Conservation (phyloP, 2,888 invertebrate genomes). For the Zaprionus obscuricornis region DNA sequence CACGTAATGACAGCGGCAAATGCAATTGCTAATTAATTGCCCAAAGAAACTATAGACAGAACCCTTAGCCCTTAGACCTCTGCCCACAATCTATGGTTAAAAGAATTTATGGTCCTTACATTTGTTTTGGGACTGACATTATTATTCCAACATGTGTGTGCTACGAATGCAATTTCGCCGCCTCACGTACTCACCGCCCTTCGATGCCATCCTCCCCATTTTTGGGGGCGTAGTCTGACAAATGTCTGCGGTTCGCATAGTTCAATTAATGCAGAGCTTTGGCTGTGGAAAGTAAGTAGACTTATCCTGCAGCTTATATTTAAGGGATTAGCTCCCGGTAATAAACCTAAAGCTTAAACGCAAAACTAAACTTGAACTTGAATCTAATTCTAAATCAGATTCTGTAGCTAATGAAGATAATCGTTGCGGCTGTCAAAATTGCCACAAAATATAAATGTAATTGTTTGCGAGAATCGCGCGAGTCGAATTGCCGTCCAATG, state of each 20-base stretch:
- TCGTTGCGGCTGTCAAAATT: constrained; percentile 73
- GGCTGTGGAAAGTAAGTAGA: constrained; percentile 18
- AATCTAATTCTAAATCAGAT: constrained; percentile 40
- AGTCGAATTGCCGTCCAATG: no score
- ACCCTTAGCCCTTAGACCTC: constrained; percentile 18
- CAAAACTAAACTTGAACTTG: constrained; percentile 61
- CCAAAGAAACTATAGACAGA: no score
- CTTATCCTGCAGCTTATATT: background rate
- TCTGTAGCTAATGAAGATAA: constrained; percentile 64
- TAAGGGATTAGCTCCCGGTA: constrained; percentile 5
- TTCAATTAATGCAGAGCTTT: constrained; percentile 21
- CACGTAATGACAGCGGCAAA: constrained; percentile 75
- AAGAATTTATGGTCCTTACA: constrained; percentile 64
- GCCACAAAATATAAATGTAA: constrained; percentile 68
- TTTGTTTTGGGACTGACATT: constrained; percentile 67
- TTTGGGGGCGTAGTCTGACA: constrained; percentile 44
- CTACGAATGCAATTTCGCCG: constrained; percentile 39
- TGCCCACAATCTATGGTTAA: background rate
- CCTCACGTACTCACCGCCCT: background rate
- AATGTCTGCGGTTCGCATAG: constrained; percentile 30
- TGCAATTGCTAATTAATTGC: constrained; percentile 81
- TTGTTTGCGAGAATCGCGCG: constrained; percentile 47
- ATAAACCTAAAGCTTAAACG: constrained; percentile 20
- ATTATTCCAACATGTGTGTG: constrained; percentile 74
- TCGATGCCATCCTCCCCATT: no score